Conservation (phyloP, 2,797 vertebrate species). For the Anniella stebbinsi region DNA sequence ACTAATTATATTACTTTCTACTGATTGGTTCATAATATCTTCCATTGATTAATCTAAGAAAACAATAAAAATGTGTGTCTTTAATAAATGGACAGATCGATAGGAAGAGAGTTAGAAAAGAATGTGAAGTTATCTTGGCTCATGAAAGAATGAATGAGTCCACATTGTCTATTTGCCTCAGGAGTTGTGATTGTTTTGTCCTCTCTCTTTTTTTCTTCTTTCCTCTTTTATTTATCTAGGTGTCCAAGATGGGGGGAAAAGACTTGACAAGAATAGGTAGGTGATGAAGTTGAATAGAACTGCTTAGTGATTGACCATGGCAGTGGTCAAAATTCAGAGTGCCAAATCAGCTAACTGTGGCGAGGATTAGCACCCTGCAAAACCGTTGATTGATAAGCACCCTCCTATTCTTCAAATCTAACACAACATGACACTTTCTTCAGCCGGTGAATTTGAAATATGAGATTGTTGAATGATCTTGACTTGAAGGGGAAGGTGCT, state of each 20-base stretch:
- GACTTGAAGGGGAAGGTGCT: conserved; percentile 52
- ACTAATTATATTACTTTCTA: not conserved
- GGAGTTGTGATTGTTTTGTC: conserved; percentile 47
- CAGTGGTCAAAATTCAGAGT: conserved; percentile 74
- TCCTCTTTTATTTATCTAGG: conserved; percentile 64
- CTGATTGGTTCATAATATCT: not conserved
- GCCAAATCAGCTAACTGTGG: conserved; percentile 73
- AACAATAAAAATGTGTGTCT: not conserved
- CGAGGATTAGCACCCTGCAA: conserved; percentile 66
- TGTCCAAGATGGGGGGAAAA: conserved; percentile 55
- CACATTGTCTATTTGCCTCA: conserved; percentile 50
- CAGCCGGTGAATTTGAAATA: conserved; percentile 58
- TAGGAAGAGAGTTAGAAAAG: not conserved
- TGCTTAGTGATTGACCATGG: conserved; percentile 77
- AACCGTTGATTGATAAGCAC: conserved; percentile 74
- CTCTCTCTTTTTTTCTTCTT: conserved; percentile 22
- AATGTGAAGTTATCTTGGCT: not conserved
- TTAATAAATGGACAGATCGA: not conserved
- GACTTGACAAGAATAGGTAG: conserved; percentile 76
- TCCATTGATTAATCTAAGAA: not conserved
- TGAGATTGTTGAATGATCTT: conserved; percentile 53
- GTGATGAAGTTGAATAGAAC: conserved; percentile 75
- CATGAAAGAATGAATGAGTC: conserved; percentile 50
- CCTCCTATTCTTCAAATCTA: conserved; percentile 70
- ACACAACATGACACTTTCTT: conserved; percentile 64